phyloP scores from a whole-genome alignment of 2,797 vertebrate species.

The Buphagus erythrorhynchus region DNA sequence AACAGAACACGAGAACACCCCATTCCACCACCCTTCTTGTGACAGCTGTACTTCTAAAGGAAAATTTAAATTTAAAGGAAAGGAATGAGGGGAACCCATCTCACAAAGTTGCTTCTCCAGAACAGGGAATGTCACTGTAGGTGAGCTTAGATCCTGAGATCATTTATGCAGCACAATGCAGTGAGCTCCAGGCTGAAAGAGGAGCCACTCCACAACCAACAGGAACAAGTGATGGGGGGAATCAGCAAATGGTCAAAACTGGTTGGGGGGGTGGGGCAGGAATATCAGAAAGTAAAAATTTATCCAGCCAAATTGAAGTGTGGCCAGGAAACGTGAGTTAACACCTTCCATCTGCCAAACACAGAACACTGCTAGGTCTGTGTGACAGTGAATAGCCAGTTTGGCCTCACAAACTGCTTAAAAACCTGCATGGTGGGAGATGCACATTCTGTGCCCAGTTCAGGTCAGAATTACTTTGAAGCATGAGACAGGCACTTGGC shows the following conservation, averaged over 20 bases:
- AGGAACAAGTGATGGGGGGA: not conserved
- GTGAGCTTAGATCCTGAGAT: not conserved
- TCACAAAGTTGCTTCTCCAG: not conserved
- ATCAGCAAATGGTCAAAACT: not conserved
- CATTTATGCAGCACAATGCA: not conserved
- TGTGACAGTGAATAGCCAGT: not conserved
- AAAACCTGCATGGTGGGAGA: not conserved
- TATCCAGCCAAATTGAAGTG: not conserved
- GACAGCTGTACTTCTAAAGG: not conserved
- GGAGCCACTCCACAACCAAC: not conserved
- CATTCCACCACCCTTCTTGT: not conserved
- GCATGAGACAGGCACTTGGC: not conserved
- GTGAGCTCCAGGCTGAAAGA: not conserved
- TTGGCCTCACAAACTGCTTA: not conserved
- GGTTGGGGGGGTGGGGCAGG: not conserved
- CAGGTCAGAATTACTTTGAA: not conserved
- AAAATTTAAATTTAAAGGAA: not conserved
- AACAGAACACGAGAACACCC: not conserved
- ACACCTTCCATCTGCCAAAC: not conserved
- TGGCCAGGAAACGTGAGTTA: not conserved
- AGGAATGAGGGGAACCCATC: not conserved
- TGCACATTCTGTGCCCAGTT: not conserved
- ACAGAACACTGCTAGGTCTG: not conserved
- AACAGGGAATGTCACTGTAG: not conserved
- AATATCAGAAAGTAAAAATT: not conserved